Conservation (phyloP, 2,113 vertebrate species). For the Crocuta crocuta region DNA sequence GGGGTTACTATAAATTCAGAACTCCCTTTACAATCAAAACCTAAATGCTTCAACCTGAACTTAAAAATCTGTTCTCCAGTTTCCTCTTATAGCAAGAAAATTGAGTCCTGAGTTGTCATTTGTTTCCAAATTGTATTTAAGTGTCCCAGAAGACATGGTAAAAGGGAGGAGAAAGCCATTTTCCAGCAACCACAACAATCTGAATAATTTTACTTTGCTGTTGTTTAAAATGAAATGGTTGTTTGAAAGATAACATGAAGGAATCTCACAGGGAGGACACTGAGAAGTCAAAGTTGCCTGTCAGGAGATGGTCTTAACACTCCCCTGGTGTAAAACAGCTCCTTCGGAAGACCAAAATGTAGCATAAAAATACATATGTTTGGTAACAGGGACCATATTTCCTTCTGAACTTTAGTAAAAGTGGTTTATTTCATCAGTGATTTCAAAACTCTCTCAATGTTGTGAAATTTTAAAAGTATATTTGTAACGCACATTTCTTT, state of each 20-base stretch:
- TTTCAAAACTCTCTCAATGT: background rate
- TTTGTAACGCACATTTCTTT: background rate
- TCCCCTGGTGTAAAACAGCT: background rate
- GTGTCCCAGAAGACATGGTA: conserved; percentile 27
- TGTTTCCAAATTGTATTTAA: conserved; percentile 62
- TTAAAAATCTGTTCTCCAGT: background rate
- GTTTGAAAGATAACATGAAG: background rate
- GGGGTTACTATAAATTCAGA: background rate
- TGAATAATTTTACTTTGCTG: background rate
- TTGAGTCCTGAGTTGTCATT: conserved; percentile 28
- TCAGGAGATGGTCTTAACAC: background rate
- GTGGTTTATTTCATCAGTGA: background rate
- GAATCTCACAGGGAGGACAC: background rate
- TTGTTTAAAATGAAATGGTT: conserved; percentile 40
- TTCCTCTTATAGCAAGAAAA: conserved; percentile 36
- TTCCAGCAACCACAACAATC: background rate
- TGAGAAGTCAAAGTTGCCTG: background rate
- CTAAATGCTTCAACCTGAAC: conserved; percentile 48
- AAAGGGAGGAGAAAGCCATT: background rate
- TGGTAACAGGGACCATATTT: background rate
- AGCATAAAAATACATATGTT: background rate
- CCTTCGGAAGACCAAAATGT: background rate
- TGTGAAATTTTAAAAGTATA: background rate
- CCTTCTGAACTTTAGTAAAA: background rate
- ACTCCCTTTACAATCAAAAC: conserved; percentile 57